A percentile compares a stretch with the other conserved stretches of the same genome.
These are phyloP conservation scores for Trididemnum clinides DNA, from an alignment of 23 tunicate species.

Conservation along the genomic window DNA sequence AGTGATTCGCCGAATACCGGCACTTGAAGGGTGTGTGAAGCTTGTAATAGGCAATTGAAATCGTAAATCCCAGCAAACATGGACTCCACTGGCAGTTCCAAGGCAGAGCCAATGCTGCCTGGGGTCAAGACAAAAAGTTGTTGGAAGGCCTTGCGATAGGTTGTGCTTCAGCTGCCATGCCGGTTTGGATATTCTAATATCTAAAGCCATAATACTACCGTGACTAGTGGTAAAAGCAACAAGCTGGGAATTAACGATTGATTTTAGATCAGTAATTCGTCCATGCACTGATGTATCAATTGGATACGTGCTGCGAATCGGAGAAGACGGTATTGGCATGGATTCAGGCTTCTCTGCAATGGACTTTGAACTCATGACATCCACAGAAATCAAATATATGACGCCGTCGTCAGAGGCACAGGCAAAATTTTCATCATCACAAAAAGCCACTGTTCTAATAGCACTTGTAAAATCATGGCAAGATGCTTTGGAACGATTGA, in stretches of 20 bases:
- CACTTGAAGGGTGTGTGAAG: constrained; percentile 64
- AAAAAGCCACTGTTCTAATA: constrained; percentile 62
- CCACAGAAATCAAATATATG: constrained; percentile 47
- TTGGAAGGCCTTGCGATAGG: constrained; percentile 59
- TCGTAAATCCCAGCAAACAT: constrained; percentile 90
- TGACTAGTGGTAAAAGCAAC: constrained; percentile 59
- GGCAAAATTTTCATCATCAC: constrained; percentile 55
- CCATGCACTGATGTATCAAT: constrained; percentile 41
- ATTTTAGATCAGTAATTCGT: constrained; percentile 56
- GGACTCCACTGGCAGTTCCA: constrained; percentile 72
- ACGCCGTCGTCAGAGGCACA: constrained; percentile 73
- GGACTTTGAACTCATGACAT: constrained; percentile 46
- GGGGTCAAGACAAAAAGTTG: constrained; percentile 77
- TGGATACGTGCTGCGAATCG: constrained; percentile 19
- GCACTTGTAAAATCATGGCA: constrained; percentile 44
- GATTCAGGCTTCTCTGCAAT: constrained; percentile 52
- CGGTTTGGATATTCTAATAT: constrained; percentile 39
- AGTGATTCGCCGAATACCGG: constrained; percentile 45
- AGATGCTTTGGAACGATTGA: constrained; percentile 78
- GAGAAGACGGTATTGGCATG: neutral
- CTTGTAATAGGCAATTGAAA: constrained; percentile 82
- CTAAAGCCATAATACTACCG: constrained; percentile 70
- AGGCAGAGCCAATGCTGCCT: constrained; percentile 90
- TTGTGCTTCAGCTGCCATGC: constrained; percentile 76
- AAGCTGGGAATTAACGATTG: constrained; percentile 48